phyloP scores from a whole-genome alignment of 1,140 invertebrate genomes.

The Scaptomyza hsui region DNA sequence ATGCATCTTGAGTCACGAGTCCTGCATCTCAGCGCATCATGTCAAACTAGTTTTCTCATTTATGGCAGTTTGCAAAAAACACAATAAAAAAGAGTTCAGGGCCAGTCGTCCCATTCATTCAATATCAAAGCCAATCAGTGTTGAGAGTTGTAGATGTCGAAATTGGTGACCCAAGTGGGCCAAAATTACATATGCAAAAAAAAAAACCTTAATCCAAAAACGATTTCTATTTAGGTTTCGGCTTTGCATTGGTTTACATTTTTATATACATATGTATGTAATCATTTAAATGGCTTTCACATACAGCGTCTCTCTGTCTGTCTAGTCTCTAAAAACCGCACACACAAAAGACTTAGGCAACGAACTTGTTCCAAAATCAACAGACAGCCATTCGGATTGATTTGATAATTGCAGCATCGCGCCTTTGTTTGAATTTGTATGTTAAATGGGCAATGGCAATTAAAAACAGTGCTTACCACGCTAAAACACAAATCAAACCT shows the following conservation, averaged over 20 bases:
- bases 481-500: neutral
- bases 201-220: slow-evolving; percentile 52
- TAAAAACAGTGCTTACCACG: slow-evolving; percentile 35
- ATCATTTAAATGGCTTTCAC: slow-evolving; percentile 79
- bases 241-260: slow-evolving; percentile 74
- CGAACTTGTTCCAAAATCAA: slow-evolving; percentile 78
- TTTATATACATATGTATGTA: slow-evolving; percentile 48
- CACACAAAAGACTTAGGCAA: slow-evolving; percentile 80
- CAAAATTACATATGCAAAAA: slow-evolving; percentile 58
- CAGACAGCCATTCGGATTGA: slow-evolving; percentile 49
- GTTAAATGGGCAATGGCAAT: slow-evolving; percentile 50
- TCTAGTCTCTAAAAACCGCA: slow-evolving; percentile 29
- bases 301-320: slow-evolving; percentile 7
- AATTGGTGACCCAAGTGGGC: slow-evolving; percentile 47
- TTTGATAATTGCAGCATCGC: slow-evolving; percentile 73
- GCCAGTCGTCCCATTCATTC: slow-evolving; percentile 41
- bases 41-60: slow-evolving; percentile 34
- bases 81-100: slow-evolving; percentile 39
- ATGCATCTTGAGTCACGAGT: slow-evolving; percentile 14
- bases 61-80: slow-evolving; percentile 18
- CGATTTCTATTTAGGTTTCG: slow-evolving; percentile 79
- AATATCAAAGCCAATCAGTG: slow-evolving; percentile 37
- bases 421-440: slow-evolving; percentile 59
- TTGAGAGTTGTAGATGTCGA: slow-evolving; percentile 26
- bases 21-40: neutral